phyloP scores from a whole-genome alignment of 2,797 vertebrate genomes.

The Clarias laeviceps region DNA sequence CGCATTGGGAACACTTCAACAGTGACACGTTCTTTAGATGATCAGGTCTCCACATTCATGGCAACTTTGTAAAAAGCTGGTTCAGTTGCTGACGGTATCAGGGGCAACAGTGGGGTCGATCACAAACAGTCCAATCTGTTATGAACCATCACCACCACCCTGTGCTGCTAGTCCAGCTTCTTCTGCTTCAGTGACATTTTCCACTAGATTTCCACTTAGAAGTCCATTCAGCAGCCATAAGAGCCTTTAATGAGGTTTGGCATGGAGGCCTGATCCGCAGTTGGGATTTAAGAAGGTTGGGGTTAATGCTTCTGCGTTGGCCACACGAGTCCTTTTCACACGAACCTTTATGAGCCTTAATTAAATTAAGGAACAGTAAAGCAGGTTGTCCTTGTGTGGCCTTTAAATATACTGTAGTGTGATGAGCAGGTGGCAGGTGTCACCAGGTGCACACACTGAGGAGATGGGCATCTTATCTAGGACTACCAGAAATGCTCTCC shows the following conservation, averaged over 20 bases:
- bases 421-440: neutral
- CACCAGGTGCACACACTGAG: neutral
- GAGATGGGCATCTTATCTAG: neutral
- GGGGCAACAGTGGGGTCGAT: neutral
- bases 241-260: too few species aligned
- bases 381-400: neutral
- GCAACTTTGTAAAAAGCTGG: neutral
- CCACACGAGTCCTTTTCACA: neutral
- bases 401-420: neutral
- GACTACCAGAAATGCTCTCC: neutral
- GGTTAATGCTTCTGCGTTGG: neutral
- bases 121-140: neutral
- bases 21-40: neutral
- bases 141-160: too few species aligned
- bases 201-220: too few species aligned
- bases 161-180: too few species aligned
- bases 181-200: too few species aligned
- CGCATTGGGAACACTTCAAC: neutral
- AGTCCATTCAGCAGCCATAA: too few species aligned
- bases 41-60: neutral
- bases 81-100: neutral
- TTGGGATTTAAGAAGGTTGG: too few species aligned
- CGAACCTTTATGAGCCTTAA: neutral
- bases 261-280: too few species aligned
- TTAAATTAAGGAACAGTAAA: neutral